Base-by-base conservation (phyloP, 2,888 invertebrate species). In the Nineta flava region DNA sequence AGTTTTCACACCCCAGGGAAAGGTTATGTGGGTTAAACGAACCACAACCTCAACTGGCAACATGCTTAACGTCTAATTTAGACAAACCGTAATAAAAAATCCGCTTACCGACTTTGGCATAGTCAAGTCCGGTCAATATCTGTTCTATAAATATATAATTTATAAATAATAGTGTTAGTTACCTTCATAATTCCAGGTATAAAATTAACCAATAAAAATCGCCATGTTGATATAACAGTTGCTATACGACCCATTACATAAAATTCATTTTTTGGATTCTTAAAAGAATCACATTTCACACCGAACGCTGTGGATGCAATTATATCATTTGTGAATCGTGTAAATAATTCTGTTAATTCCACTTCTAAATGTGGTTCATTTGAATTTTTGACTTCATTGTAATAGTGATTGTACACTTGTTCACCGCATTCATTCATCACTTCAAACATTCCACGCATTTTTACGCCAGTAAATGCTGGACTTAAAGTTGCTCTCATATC, bases 281-380 rank as follows among this genome's bases (percentile, higher is more conserved):
- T 53, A 53, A 62, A 56, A 0, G 62, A 61, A 47, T 64, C 55
- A 1, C 60, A 54, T 16, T 61, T 62, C 15, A 71, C 54, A 0
- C 71, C 71, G 54, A 70, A 71, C 0, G 70, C 71, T 13, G 65
- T 61, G 0, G 68, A 63, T 0, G 70, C 71, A 9, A 72, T 69
- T 0, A 66, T 66, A 55, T 71, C 71, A 46, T 65, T 70, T 0
- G 68, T 64, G 48, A 59, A 65, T 38, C 59, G 59, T 9, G 62
- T 57, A 41, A 61, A 62, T 9, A 61, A 61, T 5, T 69, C 66
- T 52, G 68, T 71, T 54, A 66, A 60, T 9, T 53, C 49, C 3
- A 45, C 15, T 10, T 45, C 49, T 2, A 49, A 16, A 13, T 56
- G 44, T 7, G 32, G 12, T 13, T 51, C 40, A 2, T 51, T 47